These are phyloP conservation scores for Gallinago stenura DNA, from an alignment of 2,797 vertebrate species.

Conservation along the genomic window DNA sequence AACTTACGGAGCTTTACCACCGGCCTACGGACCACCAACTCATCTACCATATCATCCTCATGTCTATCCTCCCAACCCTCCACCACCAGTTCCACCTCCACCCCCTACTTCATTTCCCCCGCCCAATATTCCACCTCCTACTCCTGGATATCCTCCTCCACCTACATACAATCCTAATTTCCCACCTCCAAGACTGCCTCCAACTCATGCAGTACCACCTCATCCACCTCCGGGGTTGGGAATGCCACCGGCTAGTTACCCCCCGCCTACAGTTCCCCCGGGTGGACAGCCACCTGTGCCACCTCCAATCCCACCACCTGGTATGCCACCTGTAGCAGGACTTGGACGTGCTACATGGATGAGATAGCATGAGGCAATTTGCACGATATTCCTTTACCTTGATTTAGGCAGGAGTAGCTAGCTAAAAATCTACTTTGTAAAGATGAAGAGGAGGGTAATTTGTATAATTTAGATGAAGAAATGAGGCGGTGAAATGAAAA, in stretches of 20 bases:
- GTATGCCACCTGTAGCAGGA: slow-evolving; percentile 88
- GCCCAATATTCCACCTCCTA: slow-evolving; percentile 82
- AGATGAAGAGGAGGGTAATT: slow-evolving; percentile 55
- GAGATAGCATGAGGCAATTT: slow-evolving; percentile 84
- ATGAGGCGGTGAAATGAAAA: slow-evolving; percentile 4
- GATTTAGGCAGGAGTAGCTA: slow-evolving; percentile 52
- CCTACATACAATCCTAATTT: slow-evolving; percentile 91
- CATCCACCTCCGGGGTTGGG: slow-evolving; percentile 89
- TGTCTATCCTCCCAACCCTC: slow-evolving; percentile 84
- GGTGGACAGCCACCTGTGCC: slow-evolving; percentile 91
- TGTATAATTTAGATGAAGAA: slow-evolving; percentile 61
- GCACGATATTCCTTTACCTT: slow-evolving; percentile 14
- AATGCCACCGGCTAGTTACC: slow-evolving; percentile 90
- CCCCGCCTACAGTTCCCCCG: slow-evolving; percentile 90
- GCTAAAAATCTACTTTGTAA: slow-evolving; percentile 54
- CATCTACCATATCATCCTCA: slow-evolving; percentile 90
- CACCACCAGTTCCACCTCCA: slow-evolving; percentile 84
- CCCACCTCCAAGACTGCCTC: slow-evolving; percentile 89
- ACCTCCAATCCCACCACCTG: slow-evolving; percentile 88
- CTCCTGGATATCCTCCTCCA: slow-evolving; percentile 88
- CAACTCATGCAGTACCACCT: slow-evolving; percentile 85
- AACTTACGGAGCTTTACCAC: slow-evolving; percentile 88
- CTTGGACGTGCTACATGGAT: slow-evolving; percentile 92
- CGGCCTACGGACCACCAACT: slow-evolving; percentile 86
- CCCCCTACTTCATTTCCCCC: slow-evolving; percentile 85